Conservation (phyloP, 2,888 invertebrate species). For the Gymnoscelis rufifasciata region DNA sequence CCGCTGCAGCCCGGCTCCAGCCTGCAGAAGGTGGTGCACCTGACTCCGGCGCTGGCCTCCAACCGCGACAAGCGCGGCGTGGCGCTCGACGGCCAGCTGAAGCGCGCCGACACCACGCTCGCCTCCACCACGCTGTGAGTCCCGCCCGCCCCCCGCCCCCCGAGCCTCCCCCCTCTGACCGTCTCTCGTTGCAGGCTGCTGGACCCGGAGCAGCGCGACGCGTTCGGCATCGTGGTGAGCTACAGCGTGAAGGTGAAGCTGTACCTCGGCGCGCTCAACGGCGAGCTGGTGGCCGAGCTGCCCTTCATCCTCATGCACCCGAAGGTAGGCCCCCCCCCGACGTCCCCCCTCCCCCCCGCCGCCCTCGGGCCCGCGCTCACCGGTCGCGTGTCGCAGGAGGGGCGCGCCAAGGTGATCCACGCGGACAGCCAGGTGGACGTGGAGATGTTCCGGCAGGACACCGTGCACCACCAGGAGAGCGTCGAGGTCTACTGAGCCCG, state of each 20-base stretch:
- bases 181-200: conserved; percentile 45
- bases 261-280: conserved; percentile 94
- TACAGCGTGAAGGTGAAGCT: conserved; percentile 97
- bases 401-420: conserved; percentile 78
- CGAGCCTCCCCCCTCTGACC: too few species aligned
- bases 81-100: conserved; percentile 94
- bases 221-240: conserved; percentile 96
- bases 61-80: conserved; percentile 93
- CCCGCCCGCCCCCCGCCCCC: not conserved
- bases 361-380: too few species aligned
- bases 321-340: conserved; percentile 87
- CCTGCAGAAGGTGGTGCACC: conserved; percentile 92
- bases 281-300: conserved; percentile 93
- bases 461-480: conserved; percentile 78
- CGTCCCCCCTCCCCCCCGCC: conserved; percentile 61
- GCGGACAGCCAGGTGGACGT: conserved; percentile 86
- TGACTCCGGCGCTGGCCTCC: conserved; percentile 86
- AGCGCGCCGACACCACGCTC: conserved; percentile 88
- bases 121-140: conserved; percentile 95
- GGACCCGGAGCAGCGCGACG: conserved; percentile 90
- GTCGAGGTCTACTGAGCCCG: conserved; percentile 65
- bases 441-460: conserved; percentile 85
- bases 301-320: conserved; percentile 96
- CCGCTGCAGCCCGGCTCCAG: conserved; percentile 92
- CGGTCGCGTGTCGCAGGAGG: conserved; percentile 61